Evolutionary conservation across 2,113 vertebrate species (phyloP), one percentile per base, ranked within the genome.

Genomic region (Setophaga petechia): DNA sequence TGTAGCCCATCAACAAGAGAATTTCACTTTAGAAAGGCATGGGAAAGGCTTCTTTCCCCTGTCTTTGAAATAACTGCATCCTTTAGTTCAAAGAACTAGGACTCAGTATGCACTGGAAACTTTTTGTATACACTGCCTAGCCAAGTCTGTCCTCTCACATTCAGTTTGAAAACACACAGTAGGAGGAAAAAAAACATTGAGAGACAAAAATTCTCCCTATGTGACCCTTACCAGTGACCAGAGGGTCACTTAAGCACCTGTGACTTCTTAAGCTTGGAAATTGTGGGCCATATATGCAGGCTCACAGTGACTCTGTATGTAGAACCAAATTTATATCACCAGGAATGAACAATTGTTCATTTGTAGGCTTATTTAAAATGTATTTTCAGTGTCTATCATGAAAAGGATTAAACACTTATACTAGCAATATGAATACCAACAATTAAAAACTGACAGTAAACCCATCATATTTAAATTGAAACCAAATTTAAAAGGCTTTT

Each of bases 361-460:
- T 57, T 3, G 2, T 5, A 84, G 54, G 43, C 12, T 58, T 93
- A 74, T 73, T 72, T 14, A 35, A 84, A 57, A 79, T 27, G 18
- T 51, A 69, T 93, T 95, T 84, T 91, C 65, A 83, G 81, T 69
- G 77, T 89, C 92, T 96, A 61, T 95, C 59, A 85, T 66, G 61
- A 95, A 95, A 97, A 96, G 91, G 66, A 96, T 87, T 79, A 91
- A 66, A 84, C 57, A 66, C 59, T 92, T 87, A 61, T 6, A 88
- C 21, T 43, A 78, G 76, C 94, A 95, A 74, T 84, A 79, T 43
- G 84, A 95, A 94, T 72, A 91, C 69, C 31, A 44, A 91, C 92
- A 96, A 97, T 96, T 96, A 96, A 96, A 95, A 95, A 95, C 93
- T 89, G 94, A 95, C 92, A 94, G 68, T 91, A 79, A 96, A 96